phyloP scores from a whole-genome alignment of 1,140 invertebrate genomes.

The Oedothorax gibbosus region DNA sequence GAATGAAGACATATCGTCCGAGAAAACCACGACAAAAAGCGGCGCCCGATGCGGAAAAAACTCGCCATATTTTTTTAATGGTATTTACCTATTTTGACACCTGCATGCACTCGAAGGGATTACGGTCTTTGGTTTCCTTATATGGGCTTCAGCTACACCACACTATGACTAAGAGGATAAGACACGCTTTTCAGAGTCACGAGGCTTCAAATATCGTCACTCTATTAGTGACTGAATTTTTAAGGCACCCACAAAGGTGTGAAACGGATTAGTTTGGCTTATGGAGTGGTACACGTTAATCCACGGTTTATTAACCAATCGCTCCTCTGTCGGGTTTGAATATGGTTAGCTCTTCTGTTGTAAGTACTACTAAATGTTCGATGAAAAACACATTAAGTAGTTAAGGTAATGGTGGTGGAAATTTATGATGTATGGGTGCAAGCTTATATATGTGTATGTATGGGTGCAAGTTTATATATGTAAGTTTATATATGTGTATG shows the following conservation, averaged over 20 bases:
- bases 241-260: slow-evolving; percentile 16
- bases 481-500: too few relatives aligned
- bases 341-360: too few relatives aligned
- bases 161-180: slow-evolving; percentile 35
- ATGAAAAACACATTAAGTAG: too few relatives aligned
- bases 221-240: slow-evolving; percentile 43
- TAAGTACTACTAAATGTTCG: too few relatives aligned
- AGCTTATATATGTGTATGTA: too few relatives aligned
- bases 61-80: slow-evolving; percentile 8
- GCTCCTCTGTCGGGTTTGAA: too few relatives aligned
- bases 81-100: slow-evolving; percentile 59
- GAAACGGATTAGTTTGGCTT: slow-evolving; percentile 40
- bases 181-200: slow-evolving; percentile 50
- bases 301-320: too few relatives aligned
- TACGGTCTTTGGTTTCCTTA: slow-evolving; percentile 26
- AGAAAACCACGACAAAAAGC: slow-evolving; percentile 26
- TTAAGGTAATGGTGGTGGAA: too few relatives aligned
- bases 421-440: too few relatives aligned
- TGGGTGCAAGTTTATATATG: too few relatives aligned
- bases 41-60: slow-evolving; percentile 6
- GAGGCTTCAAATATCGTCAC: slow-evolving; percentile 47
- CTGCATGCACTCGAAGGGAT: slow-evolving; percentile 45
- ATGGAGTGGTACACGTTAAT: slow-evolving; percentile 3
- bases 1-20: slow-evolving; percentile 54
- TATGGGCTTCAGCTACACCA: slow-evolving; percentile 36